Percentiles rank a stretch among this genome's conserved stretches.
phyloP scores from a whole-genome alignment of 23 tunicate genomes.

The Diplosoma virens region DNA sequence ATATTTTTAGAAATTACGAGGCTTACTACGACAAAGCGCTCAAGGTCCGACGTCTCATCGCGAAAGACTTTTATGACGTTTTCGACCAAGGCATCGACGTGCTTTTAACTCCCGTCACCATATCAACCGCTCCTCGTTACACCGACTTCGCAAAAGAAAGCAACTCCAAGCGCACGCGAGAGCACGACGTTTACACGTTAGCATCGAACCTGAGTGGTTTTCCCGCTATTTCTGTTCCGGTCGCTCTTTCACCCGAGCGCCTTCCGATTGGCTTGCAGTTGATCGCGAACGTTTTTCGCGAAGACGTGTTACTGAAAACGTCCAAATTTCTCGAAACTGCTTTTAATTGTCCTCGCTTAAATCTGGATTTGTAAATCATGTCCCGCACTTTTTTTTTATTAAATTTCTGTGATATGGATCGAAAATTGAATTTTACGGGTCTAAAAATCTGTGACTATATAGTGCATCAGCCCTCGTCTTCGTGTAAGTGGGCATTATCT shows the following conservation, averaged over 20 bases:
- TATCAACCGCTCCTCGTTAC: conserved; percentile 57
- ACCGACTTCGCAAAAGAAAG: conserved; percentile 36
- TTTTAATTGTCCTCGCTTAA: conserved; percentile 25
- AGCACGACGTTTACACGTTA: conserved; percentile 66
- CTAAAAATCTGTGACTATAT: no score
- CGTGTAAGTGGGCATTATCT: no score
- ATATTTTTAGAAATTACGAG: conserved; percentile 48
- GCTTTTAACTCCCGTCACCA: conserved; percentile 53
- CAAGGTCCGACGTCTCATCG: conserved; percentile 62
- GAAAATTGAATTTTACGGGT: no score
- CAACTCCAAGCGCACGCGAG: conserved; percentile 38
- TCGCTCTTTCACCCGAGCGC: conserved; percentile 5
- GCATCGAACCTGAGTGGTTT: conserved; percentile 71
- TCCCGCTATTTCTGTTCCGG: conserved; percentile 72
- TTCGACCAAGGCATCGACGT: conserved; percentile 65
- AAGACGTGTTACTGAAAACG: conserved; percentile 39
- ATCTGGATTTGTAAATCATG: conserved; percentile 6
- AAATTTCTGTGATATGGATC: no score
- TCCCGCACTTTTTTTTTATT: no score
- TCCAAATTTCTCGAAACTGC: conserved; percentile 71
- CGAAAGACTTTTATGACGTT: conserved; percentile 48
- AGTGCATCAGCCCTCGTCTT: no score
- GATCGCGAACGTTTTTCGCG: conserved; percentile 35
- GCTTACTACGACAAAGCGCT: conserved; percentile 72
- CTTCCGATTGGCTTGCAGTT: conserved; percentile 74